Conservation (phyloP, 2,797 vertebrate genomes). For the Avahi laniger region DNA sequence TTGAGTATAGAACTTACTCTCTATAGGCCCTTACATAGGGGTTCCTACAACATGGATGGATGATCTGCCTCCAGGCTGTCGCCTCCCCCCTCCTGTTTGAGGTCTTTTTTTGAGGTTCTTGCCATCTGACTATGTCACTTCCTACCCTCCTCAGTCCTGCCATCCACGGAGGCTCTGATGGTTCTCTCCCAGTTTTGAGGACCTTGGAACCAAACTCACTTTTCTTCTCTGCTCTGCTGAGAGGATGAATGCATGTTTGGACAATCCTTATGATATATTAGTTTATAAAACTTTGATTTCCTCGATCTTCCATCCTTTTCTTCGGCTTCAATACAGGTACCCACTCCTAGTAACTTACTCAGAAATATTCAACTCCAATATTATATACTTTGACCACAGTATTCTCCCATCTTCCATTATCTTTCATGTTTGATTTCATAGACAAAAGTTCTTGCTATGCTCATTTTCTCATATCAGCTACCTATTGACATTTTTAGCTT, state of each 20-base stretch:
- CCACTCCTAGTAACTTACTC: not conserved
- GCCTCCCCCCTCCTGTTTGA: not conserved
- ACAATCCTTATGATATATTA: not conserved
- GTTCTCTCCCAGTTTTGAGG: not conserved
- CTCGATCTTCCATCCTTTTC: not conserved
- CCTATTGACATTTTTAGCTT: not conserved
- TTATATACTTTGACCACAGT: not conserved
- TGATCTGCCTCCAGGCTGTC: not conserved
- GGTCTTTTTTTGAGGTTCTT: not conserved
- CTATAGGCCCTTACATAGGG: not conserved
- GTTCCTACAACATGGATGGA: too few species aligned
- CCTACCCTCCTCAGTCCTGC: not conserved
- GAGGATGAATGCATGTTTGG: not conserved
- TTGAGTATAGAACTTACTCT: not conserved
- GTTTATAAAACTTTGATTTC: not conserved
- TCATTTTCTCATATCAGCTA: not conserved
- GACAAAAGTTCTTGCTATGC: not conserved
- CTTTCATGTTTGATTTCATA: not conserved
- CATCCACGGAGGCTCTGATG: not conserved
- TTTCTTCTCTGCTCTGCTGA: not conserved
- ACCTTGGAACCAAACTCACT: not conserved
- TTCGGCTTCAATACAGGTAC: not conserved
- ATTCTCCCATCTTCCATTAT: not conserved
- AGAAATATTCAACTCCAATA: not conserved
- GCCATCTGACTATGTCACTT: not conserved